These are phyloP conservation scores for Drosophila novamexicana DNA, from an alignment of 1,140 invertebrate genomes.

Conservation along the genomic window DNA sequence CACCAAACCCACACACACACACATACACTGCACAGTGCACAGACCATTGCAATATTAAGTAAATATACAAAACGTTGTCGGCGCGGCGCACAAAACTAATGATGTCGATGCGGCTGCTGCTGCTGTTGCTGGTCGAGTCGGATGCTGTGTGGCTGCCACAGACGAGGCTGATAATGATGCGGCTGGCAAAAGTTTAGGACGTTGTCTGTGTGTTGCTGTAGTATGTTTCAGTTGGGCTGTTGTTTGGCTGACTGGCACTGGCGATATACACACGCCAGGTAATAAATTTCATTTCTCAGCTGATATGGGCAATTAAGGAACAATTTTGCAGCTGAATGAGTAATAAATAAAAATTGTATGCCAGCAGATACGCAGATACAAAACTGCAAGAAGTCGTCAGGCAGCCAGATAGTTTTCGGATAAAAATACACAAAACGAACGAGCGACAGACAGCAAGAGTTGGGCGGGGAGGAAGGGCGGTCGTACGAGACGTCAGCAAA, in stretches of 20 bases:
- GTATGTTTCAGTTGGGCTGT: conserved; percentile 43
- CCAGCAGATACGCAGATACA: conserved; percentile 79
- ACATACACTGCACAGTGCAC: conserved; percentile 23
- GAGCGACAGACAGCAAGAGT: conserved; percentile 8
- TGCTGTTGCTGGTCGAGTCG: conserved; percentile 1
- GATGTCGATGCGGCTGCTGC: conserved; percentile 70
- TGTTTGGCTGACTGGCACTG: conserved; percentile 38
- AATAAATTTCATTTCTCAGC: conserved; percentile 84
- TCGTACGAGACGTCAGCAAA: conserved; percentile 20
- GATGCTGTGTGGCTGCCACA: conserved; percentile 10
- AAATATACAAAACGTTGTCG: conserved; percentile 83
- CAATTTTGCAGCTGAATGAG: conserved; percentile 84
- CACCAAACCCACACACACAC: conserved; percentile 13
- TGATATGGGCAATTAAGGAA: conserved; percentile 84
- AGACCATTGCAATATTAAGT: conserved; percentile 80
- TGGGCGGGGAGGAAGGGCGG: neutral
- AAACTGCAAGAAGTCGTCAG: conserved; percentile 77
- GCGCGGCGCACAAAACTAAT: conserved; percentile 82
- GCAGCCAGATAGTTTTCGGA: conserved; percentile 77
- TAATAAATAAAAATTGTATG: conserved; percentile 84
- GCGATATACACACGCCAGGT: conserved; percentile 83
- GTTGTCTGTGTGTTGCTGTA: neutral
- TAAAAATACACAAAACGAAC: conserved; percentile 69
- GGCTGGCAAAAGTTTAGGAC: conserved; percentile 21
- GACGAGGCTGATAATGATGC: conserved; percentile 31